Conservation (phyloP, 1,140 invertebrate species). For the Sesamia nonagrioides region DNA sequence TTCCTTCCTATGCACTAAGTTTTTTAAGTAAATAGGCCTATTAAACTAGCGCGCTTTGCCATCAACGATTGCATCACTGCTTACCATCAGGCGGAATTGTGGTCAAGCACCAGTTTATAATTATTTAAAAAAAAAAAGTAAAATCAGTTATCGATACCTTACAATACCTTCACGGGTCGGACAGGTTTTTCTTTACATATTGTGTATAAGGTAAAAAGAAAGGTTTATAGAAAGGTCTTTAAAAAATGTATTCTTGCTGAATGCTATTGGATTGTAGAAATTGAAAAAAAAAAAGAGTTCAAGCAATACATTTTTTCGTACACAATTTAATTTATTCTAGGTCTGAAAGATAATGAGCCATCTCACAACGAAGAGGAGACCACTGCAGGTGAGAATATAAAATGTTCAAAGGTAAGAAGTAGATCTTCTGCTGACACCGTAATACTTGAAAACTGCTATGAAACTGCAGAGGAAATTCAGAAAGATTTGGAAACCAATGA, state of each 20-base stretch:
- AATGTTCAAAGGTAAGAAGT: slow-evolving; percentile 64
- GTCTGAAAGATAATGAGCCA: slow-evolving; percentile 57
- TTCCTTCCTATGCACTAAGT: no score
- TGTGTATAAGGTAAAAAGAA: no score
- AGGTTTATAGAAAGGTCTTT: no score
- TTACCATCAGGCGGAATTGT: no score
- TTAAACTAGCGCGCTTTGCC: no score
- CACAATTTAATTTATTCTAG: slow-evolving; percentile 53
- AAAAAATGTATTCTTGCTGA: neutral
- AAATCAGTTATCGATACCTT: no score
- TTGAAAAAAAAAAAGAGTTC: neutral
- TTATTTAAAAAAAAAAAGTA: no score
- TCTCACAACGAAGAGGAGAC: slow-evolving; percentile 62
- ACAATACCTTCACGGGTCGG: no score
- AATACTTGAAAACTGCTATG: slow-evolving; percentile 72
- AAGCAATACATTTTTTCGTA: neutral
- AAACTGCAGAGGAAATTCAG: slow-evolving; percentile 72
- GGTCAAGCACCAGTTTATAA: no score
- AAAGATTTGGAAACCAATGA: slow-evolving; percentile 64
- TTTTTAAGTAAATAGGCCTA: no score
- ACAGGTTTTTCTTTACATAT: no score
- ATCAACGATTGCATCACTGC: no score
- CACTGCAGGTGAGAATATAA: slow-evolving; percentile 72
- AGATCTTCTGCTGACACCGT: slow-evolving; percentile 79
- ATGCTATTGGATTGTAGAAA: neutral